These are phyloP conservation scores for Kryptolebias marmoratus DNA, from an alignment of 2,113 vertebrate genomes.

Conservation along the genomic window DNA sequence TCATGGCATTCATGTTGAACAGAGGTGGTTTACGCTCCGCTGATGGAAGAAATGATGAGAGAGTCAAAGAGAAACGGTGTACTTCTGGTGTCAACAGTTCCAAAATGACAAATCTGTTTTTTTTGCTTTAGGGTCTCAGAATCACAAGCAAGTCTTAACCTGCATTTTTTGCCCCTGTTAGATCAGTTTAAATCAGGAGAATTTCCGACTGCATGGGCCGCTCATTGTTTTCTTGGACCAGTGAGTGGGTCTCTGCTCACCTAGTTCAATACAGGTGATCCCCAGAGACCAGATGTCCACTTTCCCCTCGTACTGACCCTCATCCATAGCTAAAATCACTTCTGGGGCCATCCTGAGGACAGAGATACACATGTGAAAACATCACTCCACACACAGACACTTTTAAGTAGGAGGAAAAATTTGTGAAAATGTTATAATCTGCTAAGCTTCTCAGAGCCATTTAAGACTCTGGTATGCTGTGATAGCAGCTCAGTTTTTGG, in stretches of 20 bases:
- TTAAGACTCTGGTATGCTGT: slow-evolving; percentile 60
- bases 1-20: slow-evolving; percentile 99
- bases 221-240: not conserved
- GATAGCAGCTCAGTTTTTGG: slow-evolving; percentile 58
- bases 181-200: not conserved
- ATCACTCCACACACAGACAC: slow-evolving; percentile 29
- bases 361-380: slow-evolving; percentile 28
- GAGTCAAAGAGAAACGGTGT: not conserved
- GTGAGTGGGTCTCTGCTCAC: slow-evolving; percentile 77
- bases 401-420: slow-evolving; percentile 41
- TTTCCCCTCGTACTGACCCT: slow-evolving; percentile 98
- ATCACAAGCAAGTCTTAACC: not conserved
- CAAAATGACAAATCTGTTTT: not conserved
- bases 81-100: not conserved
- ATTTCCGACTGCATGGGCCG: not conserved
- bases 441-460: slow-evolving; percentile 64
- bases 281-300: slow-evolving; percentile 98
- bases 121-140: not conserved
- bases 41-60: slow-evolving; percentile 66
- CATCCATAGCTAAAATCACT: slow-evolving; percentile 99
- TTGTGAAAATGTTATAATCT: slow-evolving; percentile 68
- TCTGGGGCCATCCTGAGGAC: slow-evolving; percentile 96
- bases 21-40: slow-evolving; percentile 98
- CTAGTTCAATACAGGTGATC: slow-evolving; percentile 98
- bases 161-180: not conserved